Conservation (phyloP, 2,113 vertebrate genomes). For the Percopsis transmontana region DNA sequence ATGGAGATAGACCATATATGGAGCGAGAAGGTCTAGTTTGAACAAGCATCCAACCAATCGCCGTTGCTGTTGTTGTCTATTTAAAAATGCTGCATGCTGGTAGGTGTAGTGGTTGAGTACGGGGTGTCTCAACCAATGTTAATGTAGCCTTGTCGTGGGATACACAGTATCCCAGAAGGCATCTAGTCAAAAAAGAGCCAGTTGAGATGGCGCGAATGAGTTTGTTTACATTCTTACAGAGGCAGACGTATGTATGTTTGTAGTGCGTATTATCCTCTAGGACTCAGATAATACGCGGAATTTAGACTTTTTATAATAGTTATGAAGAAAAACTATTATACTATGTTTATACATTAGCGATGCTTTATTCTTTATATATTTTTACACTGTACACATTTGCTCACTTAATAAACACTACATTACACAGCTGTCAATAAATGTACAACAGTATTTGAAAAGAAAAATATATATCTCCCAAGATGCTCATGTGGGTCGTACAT, state of each 20-base stretch:
- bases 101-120: slow-evolving; percentile 52
- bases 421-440: slow-evolving; percentile 76
- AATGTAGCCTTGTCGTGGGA: background rate
- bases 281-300: background rate
- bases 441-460: slow-evolving; percentile 74
- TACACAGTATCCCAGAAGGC: slow-evolving; percentile 62
- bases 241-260: background rate
- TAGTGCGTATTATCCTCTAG: slow-evolving; percentile 13
- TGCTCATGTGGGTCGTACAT: slow-evolving; percentile 62
- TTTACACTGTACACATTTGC: slow-evolving; percentile 83
- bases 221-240: slow-evolving; percentile 69
- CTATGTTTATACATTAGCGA: slow-evolving; percentile 62
- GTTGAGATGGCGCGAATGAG: slow-evolving; percentile 72
- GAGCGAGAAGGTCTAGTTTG: slow-evolving; percentile 67
- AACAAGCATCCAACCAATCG: slow-evolving; percentile 71
- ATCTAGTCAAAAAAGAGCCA: slow-evolving; percentile 38
- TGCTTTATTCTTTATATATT: slow-evolving; percentile 75
- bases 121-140: background rate
- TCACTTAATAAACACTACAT: slow-evolving; percentile 82
- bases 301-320: slow-evolving; percentile 34
- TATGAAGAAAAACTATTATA: too few relatives aligned
- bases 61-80: background rate
- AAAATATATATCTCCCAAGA: slow-evolving; percentile 77
- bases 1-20: slow-evolving; percentile 73
- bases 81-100: slow-evolving; percentile 59